These are phyloP conservation scores for Chromobotia macracanthus DNA, from an alignment of 2,797 vertebrate species.

Conservation along the genomic window DNA sequence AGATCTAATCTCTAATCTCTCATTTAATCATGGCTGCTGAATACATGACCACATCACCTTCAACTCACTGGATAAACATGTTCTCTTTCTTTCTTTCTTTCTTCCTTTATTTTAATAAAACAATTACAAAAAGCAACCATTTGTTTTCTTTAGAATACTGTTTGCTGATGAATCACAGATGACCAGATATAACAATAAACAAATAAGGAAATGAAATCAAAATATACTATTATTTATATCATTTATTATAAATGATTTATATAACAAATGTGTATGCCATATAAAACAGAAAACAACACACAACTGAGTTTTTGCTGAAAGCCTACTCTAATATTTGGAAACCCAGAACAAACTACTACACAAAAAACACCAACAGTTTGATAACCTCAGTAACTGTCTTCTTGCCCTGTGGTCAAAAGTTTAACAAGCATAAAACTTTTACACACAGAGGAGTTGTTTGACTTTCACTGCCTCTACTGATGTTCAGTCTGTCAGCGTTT, in stretches of 20 bases:
- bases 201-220: too few relatives aligned
- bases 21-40: not conserved
- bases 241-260: too few relatives aligned
- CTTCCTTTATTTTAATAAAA: too few relatives aligned
- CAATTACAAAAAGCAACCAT: too few relatives aligned
- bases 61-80: not conserved
- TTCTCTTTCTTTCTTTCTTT: not conserved
- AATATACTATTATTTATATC: too few relatives aligned
- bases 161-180: not conserved
- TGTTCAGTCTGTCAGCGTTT: constrained; percentile 9
- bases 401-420: not conserved
- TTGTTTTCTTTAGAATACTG: not conserved
- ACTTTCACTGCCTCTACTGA: not conserved
- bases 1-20: too few relatives aligned
- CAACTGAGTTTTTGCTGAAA: not conserved
- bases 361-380: not conserved
- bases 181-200: not conserved
- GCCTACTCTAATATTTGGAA: too few relatives aligned
- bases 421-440: not conserved
- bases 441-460: not conserved
- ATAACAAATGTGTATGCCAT: too few relatives aligned
- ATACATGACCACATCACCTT: not conserved
- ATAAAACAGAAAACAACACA: too few relatives aligned
- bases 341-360: too few relatives aligned
- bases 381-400: not conserved